phyloP scores from a whole-genome alignment of 2,797 vertebrate species.

The Malurus splendens region DNA sequence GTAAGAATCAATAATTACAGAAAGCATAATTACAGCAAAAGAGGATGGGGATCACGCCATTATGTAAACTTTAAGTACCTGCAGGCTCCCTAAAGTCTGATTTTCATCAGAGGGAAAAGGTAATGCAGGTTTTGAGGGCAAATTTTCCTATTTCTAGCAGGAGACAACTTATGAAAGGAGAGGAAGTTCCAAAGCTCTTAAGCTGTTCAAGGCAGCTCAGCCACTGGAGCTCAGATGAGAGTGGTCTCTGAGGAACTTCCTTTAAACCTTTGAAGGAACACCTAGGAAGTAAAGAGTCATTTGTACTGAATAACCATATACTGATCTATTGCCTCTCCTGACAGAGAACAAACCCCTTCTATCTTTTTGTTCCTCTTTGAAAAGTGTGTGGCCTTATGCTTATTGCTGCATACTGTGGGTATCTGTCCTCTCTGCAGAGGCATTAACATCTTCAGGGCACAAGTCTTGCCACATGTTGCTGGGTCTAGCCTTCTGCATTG shows the following conservation, averaged over 20 bases:
- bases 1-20: neutral
- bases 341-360: neutral
- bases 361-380: neutral
- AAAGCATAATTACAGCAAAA: neutral
- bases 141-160: neutral
- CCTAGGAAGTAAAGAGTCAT: neutral
- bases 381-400: neutral
- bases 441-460: neutral
- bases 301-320: neutral
- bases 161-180: neutral
- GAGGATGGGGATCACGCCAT: neutral
- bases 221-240: neutral
- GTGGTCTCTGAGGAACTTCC: neutral
- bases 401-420: neutral
- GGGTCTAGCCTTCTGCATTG: neutral
- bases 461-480: neutral
- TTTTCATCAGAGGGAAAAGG: neutral
- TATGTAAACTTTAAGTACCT: neutral
- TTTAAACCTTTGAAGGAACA: neutral
- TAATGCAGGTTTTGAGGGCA: neutral
- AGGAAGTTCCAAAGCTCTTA: neutral
- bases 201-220: neutral
- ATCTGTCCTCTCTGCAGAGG: neutral
- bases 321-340: neutral
- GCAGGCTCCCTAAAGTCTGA: neutral